phyloP scores from a whole-genome alignment of 1,140 invertebrate species.

The Colletes gigas region DNA sequence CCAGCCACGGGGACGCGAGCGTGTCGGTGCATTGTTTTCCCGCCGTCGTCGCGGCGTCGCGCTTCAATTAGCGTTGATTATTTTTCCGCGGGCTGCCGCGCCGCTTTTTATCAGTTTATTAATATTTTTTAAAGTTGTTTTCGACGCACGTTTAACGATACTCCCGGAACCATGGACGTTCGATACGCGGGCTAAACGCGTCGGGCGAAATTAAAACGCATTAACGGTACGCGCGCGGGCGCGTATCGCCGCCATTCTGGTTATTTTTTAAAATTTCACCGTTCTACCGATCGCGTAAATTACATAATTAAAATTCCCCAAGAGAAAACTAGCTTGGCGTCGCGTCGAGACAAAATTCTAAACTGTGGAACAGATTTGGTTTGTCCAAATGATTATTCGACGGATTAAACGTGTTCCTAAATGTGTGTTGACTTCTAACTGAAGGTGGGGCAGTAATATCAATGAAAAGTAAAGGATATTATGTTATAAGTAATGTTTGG shows the following conservation, averaged over 20 bases:
- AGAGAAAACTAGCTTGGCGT: slow-evolving; percentile 1
- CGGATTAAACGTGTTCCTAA: no score
- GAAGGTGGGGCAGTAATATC: no score
- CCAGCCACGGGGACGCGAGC: background rate
- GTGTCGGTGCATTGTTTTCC: slow-evolving; percentile 38
- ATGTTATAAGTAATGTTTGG: no score
- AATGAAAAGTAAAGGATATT: no score
- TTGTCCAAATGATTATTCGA: no score
- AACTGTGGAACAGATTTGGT: no score
- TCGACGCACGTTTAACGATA: slow-evolving; percentile 43
- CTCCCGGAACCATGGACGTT: slow-evolving; percentile 27
- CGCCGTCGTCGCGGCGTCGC: slow-evolving; percentile 25
- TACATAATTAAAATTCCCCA: slow-evolving; percentile 31
- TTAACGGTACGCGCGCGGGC: background rate
- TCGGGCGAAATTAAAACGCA: slow-evolving; percentile 44
- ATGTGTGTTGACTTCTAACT: no score
- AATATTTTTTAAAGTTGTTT: slow-evolving; percentile 46
- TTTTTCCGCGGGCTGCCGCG: slow-evolving; percentile 33
- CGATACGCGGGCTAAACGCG: slow-evolving; percentile 41
- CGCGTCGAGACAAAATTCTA: background rate
- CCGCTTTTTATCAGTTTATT: slow-evolving; percentile 51
- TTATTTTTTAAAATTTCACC: slow-evolving; percentile 43
- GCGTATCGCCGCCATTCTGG: background rate
- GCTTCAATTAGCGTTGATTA: slow-evolving; percentile 54
- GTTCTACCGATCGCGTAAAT: slow-evolving; percentile 10